Conservation (phyloP, 2,888 invertebrate species). For the Ametastegia equiseti region DNA sequence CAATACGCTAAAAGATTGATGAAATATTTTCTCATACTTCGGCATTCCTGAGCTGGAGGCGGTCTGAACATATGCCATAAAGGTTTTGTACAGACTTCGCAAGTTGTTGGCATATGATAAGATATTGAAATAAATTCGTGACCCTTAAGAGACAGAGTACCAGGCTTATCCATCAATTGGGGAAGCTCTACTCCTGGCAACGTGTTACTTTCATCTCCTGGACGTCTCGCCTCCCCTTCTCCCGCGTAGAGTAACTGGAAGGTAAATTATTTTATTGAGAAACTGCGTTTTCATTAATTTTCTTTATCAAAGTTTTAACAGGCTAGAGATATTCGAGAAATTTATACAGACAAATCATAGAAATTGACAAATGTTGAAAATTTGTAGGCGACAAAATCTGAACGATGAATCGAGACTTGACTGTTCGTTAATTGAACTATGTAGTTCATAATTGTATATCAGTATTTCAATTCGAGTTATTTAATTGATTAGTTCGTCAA, state of each 20-base stretch:
- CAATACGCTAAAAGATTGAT: neutral
- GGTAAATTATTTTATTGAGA: conserved; percentile 15
- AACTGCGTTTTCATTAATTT: neutral
- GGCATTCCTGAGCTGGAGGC: conserved; percentile 97
- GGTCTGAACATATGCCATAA: conserved; percentile 99
- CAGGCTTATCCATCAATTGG: conserved; percentile 79
- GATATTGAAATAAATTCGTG: conserved; percentile 98
- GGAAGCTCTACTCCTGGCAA: conserved; percentile 78
- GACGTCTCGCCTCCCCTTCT: conserved; percentile 93
- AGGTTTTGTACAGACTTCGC: conserved; percentile 98
- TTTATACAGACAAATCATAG: no score
- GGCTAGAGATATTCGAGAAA: no score
- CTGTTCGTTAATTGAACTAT: no score
- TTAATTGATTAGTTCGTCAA: no score
- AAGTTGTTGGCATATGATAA: conserved; percentile 98
- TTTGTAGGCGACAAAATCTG: no score
- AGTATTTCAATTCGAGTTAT: no score
- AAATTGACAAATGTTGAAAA: no score
- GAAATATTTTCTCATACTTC: conserved; percentile 81
- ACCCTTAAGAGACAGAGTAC: conserved; percentile 89
- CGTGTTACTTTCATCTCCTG: conserved; percentile 80
- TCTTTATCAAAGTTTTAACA: no score
- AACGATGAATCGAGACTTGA: no score
- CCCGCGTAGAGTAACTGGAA: conserved; percentile 94
- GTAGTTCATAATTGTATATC: no score